Percentiles rank a stretch among this genome's conserved stretches.
Evolutionary conservation across 1,140 invertebrate species (phyloP).

Genomic region (Coptotermes formosanus): DNA sequence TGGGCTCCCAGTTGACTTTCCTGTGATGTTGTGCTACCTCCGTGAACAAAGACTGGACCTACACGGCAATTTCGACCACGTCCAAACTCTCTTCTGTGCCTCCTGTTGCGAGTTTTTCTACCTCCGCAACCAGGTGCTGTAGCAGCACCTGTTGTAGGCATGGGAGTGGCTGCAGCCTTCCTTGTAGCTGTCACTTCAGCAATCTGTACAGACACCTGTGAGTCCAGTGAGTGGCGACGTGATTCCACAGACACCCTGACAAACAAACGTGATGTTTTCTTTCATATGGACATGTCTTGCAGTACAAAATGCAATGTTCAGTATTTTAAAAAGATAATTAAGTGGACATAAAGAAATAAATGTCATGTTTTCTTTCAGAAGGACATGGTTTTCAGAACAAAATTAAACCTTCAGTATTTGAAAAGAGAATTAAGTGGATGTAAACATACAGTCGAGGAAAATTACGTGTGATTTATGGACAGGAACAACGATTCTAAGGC

Average conservation of each 20-base stretch:
- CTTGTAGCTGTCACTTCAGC: conserved; percentile 73
- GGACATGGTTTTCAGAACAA: too few relatives aligned
- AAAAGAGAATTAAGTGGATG: too few relatives aligned
- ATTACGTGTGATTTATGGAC: too few relatives aligned
- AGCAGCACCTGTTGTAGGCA: conserved; percentile 17
- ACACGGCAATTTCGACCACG: conserved; percentile 22
- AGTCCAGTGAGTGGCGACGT: conserved; percentile 78
- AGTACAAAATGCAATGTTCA: too few relatives aligned
- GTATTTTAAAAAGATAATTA: too few relatives aligned
- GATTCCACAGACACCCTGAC: conserved; percentile 79
- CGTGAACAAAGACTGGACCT: conserved; percentile 49
- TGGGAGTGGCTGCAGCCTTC: conserved; percentile 44
- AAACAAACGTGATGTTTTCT: background rate
- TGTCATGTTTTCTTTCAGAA: too few relatives aligned
- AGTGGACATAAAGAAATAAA: too few relatives aligned
- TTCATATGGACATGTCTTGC: background rate
- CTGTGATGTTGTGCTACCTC: conserved; percentile 74
- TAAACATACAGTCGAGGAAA: too few relatives aligned
- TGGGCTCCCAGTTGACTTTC: conserved; percentile 70
- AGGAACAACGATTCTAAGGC: too few relatives aligned
- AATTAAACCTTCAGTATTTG: too few relatives aligned
- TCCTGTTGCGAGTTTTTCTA: conserved; percentile 37
- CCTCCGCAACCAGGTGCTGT: conserved; percentile 35
- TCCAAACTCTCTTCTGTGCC: conserved; percentile 43
- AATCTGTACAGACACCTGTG: conserved; percentile 78